A percentile compares a stretch with the other conserved stretches of the same genome.
Evolutionary conservation across 2,113 vertebrate genomes (phyloP).

Genomic region (Notarius quadriscutis): DNA sequence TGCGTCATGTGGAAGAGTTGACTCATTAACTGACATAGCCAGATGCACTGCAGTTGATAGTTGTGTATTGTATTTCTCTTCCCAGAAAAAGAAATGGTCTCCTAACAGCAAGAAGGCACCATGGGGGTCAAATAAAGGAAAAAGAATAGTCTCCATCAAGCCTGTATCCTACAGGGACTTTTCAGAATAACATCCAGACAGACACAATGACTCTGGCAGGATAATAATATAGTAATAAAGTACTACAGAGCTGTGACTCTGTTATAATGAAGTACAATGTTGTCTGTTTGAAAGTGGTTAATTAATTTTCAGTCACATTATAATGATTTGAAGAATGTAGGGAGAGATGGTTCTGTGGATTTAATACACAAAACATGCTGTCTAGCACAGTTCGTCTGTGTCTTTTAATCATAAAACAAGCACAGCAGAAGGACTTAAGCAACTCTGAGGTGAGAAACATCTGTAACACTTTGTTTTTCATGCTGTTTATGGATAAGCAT

Average conservation of each 20-base stretch:
- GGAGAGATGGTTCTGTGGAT: conserved; percentile 60
- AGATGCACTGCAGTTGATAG: neutral
- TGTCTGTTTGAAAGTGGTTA: conserved; percentile 49
- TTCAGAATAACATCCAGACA: neutral
- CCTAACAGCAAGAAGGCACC: neutral
- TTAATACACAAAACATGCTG: conserved; percentile 57
- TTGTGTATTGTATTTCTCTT: conserved; percentile 2
- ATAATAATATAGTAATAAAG: conserved; percentile 42
- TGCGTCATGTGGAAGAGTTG: neutral
- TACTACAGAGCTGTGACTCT: conserved; percentile 34
- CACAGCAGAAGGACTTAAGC: neutral
- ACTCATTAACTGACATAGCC: neutral
- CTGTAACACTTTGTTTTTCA: neutral
- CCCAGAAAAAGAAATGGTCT: conserved; percentile 4
- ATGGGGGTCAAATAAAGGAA: neutral
- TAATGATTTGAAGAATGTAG: conserved; percentile 63
- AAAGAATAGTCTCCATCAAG: conserved; percentile 7
- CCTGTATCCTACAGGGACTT: neutral
- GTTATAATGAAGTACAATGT: conserved; percentile 53
- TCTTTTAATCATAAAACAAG: conserved; percentile 61
- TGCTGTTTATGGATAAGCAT: neutral
- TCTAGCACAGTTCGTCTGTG: conserved; percentile 41
- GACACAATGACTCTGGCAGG: neutral
- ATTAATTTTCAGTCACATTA: conserved; percentile 67
- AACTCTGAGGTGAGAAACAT: neutral